phyloP scores from a whole-genome alignment of 2,888 invertebrate species.

The Diachrysia chrysitis region DNA sequence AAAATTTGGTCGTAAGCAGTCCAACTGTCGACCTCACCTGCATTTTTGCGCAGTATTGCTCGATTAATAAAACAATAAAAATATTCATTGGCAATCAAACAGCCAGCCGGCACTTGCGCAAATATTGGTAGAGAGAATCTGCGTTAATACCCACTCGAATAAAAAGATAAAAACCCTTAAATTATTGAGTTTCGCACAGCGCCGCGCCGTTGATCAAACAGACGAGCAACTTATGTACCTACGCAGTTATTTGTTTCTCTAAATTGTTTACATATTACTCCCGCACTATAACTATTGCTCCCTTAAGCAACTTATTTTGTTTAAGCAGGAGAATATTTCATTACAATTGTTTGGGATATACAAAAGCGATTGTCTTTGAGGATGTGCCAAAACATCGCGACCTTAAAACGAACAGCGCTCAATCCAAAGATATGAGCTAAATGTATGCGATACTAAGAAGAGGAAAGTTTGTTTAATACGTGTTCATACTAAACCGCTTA shows the following conservation, averaged over 20 bases:
- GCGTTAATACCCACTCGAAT: slow-evolving; percentile 67
- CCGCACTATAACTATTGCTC: slow-evolving; percentile 55
- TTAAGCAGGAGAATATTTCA: slow-evolving; percentile 40
- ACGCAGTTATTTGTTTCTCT: slow-evolving; percentile 63
- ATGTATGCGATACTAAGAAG: slow-evolving; percentile 15
- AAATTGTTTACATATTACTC: slow-evolving; percentile 62
- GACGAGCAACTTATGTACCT: slow-evolving; percentile 54
- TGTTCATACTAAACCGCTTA: slow-evolving; percentile 38
- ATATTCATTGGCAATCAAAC: slow-evolving; percentile 77
- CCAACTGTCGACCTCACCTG: slow-evolving; percentile 59
- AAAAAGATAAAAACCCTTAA: slow-evolving; percentile 65
- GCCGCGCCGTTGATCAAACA: slow-evolving; percentile 64
- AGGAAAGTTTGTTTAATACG: slow-evolving; percentile 22
- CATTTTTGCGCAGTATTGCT: slow-evolving; percentile 65
- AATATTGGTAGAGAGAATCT: slow-evolving; percentile 75
- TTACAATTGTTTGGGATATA: slow-evolving; percentile 40
- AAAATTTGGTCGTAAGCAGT: slow-evolving; percentile 62
- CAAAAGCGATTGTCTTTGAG: slow-evolving; percentile 42
- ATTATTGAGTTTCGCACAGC: slow-evolving; percentile 62
- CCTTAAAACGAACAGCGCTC: slow-evolving; percentile 30
- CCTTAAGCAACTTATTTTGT: slow-evolving; percentile 52
- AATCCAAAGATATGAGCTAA: slow-evolving; percentile 27
- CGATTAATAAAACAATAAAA: slow-evolving; percentile 73
- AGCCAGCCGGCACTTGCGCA: slow-evolving; percentile 67
- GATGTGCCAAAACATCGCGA: slow-evolving; percentile 46